Evolutionary conservation across 1,140 invertebrate species (phyloP).

Genomic region (Antheraea mylitta): DNA sequence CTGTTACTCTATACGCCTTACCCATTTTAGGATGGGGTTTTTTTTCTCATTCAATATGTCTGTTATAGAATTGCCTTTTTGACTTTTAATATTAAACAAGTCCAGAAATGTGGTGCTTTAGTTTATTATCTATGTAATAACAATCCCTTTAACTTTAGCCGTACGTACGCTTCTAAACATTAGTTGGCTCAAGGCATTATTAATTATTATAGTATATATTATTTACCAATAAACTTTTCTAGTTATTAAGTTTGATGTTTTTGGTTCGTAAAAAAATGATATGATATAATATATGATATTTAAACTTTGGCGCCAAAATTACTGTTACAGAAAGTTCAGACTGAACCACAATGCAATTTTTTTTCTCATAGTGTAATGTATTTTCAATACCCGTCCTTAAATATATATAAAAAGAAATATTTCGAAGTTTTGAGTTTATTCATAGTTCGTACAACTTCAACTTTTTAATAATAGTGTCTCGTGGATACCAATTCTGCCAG

Average conservation of each 20-base stretch:
- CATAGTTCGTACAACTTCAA: too few species aligned
- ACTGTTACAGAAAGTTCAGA: neutral
- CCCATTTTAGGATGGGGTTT: too few species aligned
- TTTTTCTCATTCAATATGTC: neutral
- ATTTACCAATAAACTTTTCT: constrained; percentile 17
- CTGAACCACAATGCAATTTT: neutral
- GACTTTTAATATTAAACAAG: constrained; percentile 15
- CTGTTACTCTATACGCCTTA: too few species aligned
- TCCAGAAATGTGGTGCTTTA: constrained; percentile 37
- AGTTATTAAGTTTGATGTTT: constrained; percentile 24
- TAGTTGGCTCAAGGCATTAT: constrained; percentile 46
- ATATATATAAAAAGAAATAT: too few species aligned
- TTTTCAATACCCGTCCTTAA: neutral
- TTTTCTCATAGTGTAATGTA: neutral
- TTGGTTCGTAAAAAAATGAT: constrained; percentile 5
- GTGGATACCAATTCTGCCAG: too few species aligned
- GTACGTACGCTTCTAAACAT: constrained; percentile 37
- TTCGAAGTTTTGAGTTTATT: too few species aligned
- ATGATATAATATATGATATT: neutral
- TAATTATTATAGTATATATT: constrained; percentile 26
- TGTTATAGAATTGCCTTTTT: neutral
- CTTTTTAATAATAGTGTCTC: too few species aligned
- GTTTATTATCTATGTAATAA: constrained; percentile 10
- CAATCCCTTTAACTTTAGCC: constrained; percentile 19
- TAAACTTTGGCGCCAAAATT: constrained; percentile 14